Conservation (phyloP, 2,113 vertebrate species). For the Macquaria ambigua region DNA sequence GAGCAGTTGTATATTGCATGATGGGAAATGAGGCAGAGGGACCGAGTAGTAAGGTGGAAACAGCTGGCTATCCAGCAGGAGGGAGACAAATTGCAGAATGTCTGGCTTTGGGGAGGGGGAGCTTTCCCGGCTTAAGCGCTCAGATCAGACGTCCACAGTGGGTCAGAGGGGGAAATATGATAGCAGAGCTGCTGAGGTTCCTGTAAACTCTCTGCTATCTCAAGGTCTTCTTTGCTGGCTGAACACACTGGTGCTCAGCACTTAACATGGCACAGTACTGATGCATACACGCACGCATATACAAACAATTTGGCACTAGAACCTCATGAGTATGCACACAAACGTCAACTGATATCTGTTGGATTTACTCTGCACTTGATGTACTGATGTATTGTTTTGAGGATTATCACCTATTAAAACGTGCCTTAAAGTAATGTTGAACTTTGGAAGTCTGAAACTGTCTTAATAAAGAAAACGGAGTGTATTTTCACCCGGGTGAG, state of each 20-base stretch:
- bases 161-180: slow-evolving; percentile 65
- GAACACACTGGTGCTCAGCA: slow-evolving; percentile 51
- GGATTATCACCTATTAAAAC: background rate
- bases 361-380: slow-evolving; percentile 4
- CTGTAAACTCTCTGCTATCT: slow-evolving; percentile 68
- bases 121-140: slow-evolving; percentile 48
- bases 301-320: background rate
- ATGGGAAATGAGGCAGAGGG: slow-evolving; percentile 34
- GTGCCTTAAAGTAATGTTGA: background rate
- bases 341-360: background rate
- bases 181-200: slow-evolving; percentile 47
- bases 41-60: slow-evolving; percentile 51
- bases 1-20: slow-evolving; percentile 5
- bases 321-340: background rate
- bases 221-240: slow-evolving; percentile 61
- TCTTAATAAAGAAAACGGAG: background rate
- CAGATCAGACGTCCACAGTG: slow-evolving; percentile 52
- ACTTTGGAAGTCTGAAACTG: background rate
- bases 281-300: background rate
- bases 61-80: slow-evolving; percentile 69
- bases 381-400: background rate
- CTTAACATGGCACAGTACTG: slow-evolving; percentile 31
- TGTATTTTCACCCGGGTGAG: too few relatives aligned
- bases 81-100: slow-evolving; percentile 67
- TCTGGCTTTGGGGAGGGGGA: slow-evolving; percentile 57